Conservation (phyloP, 2,113 vertebrate genomes). For the Chunga burmeisteri region DNA sequence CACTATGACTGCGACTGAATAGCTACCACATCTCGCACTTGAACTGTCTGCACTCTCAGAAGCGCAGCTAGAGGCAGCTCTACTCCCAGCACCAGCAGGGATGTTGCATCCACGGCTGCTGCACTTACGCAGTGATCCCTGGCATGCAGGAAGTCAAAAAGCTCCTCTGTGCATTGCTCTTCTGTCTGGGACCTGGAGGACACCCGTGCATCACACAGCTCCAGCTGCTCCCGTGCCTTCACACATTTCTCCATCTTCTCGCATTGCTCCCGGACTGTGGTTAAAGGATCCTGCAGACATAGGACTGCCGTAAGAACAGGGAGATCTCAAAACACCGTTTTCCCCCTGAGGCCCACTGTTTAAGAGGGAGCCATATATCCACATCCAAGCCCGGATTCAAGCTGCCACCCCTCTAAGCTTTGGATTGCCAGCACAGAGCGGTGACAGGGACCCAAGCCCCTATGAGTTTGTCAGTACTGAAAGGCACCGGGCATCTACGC, state of each 20-base stretch:
- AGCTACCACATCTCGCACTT: neutral
- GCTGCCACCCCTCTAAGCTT: neutral
- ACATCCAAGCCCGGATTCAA: no score
- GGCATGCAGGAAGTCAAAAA: constrained; percentile 92
- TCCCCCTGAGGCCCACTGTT: no score
- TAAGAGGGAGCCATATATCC: rapidly evolving
- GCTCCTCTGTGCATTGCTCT: constrained; percentile 92
- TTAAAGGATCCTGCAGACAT: constrained; percentile 82
- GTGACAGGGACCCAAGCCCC: neutral
- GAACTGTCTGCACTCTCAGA: rapidly evolving
- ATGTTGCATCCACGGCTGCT: rapidly evolving
- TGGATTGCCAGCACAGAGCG: rapidly evolving
- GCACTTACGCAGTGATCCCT: constrained; percentile 90
- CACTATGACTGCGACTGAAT: neutral
- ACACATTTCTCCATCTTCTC: constrained; percentile 82
- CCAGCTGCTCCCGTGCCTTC: constrained; percentile 79
- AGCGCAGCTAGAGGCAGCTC: neutral
- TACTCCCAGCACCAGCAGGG: neutral
- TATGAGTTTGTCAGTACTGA: neutral
- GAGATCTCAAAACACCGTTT: neutral
- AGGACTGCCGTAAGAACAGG: neutral
- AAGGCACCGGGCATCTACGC: neutral
- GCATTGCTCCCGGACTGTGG: constrained; percentile 79
- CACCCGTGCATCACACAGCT: constrained; percentile 80
- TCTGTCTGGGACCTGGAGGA: constrained; percentile 76